Percentiles rank a stretch among this genome's conserved stretches.
Evolutionary conservation across 2,797 vertebrate genomes (phyloP).

Genomic region (Leptoclinus maculatus): DNA sequence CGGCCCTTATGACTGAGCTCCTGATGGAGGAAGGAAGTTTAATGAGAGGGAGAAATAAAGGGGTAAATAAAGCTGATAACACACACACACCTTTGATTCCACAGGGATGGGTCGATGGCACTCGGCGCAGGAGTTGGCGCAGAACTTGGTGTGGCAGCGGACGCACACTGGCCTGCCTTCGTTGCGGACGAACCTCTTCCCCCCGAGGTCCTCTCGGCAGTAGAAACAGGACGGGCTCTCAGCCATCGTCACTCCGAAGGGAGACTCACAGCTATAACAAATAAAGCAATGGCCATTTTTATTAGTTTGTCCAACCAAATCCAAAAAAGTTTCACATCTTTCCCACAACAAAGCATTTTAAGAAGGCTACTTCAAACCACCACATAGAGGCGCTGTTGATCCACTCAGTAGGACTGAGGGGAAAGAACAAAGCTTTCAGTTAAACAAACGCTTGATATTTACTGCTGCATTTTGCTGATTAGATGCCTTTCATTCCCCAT

Average conservation of each 20-base stretch:
- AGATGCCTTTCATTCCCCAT: neutral
- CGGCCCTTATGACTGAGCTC: slow-evolving; percentile 95
- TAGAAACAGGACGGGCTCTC: slow-evolving; percentile 93
- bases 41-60: neutral
- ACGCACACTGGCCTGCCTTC: slow-evolving; percentile 92
- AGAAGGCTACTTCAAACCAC: neutral
- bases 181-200: slow-evolving; percentile 93
- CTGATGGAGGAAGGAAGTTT: slow-evolving; percentile 70
- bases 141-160: slow-evolving; percentile 96
- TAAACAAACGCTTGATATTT: neutral
- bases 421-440: neutral
- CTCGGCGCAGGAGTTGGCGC: slow-evolving; percentile 92
- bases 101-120: slow-evolving; percentile 93
- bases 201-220: slow-evolving; percentile 90
- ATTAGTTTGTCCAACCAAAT: neutral
- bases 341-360: neutral
- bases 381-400: slow-evolving; percentile 29
- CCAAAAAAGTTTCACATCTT: neutral
- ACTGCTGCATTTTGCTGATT: neutral
- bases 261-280: slow-evolving; percentile 15
- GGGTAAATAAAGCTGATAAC: slow-evolving; percentile 39
- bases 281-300: neutral
- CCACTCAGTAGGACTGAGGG: neutral
- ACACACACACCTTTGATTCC: slow-evolving; percentile 87
- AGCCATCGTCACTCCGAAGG: slow-evolving; percentile 84